Evolutionary conservation across 2,797 vertebrate genomes (phyloP).

Genomic region (Protosalanx chinensis): DNA sequence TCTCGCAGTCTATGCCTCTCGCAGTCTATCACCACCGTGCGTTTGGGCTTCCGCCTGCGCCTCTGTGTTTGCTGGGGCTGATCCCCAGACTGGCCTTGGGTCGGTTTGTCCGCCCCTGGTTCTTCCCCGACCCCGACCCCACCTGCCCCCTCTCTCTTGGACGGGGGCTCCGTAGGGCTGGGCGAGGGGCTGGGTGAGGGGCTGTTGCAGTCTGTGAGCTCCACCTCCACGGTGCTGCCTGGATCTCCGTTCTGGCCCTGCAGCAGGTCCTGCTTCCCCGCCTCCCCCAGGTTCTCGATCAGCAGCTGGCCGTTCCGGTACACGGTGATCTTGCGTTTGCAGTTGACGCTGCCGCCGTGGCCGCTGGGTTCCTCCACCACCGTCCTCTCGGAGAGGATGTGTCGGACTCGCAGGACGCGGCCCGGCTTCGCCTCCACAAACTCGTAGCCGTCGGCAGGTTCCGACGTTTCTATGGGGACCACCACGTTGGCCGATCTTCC

Average conservation of each 20-base stretch:
- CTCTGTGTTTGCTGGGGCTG: slow-evolving; percentile 57
- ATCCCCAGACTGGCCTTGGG: slow-evolving; percentile 31
- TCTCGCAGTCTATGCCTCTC: too few relatives aligned
- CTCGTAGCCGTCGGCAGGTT: slow-evolving; percentile 84
- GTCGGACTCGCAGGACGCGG: slow-evolving; percentile 83
- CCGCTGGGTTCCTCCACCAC: slow-evolving; percentile 58
- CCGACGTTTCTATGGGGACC: slow-evolving; percentile 81
- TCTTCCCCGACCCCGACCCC: slow-evolving; percentile 19
- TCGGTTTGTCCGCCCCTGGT: not conserved
- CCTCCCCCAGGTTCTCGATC: slow-evolving; percentile 86
- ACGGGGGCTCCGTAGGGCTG: slow-evolving; percentile 28
- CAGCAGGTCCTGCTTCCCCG: slow-evolving; percentile 72
- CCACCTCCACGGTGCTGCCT: slow-evolving; percentile 71
- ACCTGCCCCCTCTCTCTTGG: slow-evolving; percentile 22
- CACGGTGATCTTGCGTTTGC: slow-evolving; percentile 88
- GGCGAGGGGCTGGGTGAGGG: slow-evolving; percentile 11
- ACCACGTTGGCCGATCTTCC: slow-evolving; percentile 83
- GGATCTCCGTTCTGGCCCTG: slow-evolving; percentile 69
- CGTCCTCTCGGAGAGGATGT: slow-evolving; percentile 69
- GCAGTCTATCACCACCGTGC: slow-evolving; percentile 87
- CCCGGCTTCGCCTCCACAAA: slow-evolving; percentile 96
- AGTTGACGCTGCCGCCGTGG: slow-evolving; percentile 74
- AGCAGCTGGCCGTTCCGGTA: slow-evolving; percentile 90
- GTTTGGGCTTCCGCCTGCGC: slow-evolving; percentile 81
- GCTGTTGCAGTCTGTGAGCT: slow-evolving; percentile 64